phyloP scores from a whole-genome alignment of 2,888 invertebrate genomes.

The Hirtodrosophila confusa region DNA sequence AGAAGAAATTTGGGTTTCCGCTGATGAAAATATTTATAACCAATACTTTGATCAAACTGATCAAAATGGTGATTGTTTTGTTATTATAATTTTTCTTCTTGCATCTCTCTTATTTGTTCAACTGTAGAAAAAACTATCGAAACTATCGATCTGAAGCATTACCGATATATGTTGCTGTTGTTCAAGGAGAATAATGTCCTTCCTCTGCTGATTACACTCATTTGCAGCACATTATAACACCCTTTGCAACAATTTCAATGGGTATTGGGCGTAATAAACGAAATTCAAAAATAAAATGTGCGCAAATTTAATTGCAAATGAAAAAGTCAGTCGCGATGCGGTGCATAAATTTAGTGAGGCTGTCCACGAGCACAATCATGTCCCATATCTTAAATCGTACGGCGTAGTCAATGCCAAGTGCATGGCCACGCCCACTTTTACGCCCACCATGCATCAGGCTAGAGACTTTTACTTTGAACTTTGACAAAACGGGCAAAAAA shows the following conservation, averaged over 20 bases:
- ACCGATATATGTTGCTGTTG: too few species aligned
- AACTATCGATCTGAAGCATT: too few species aligned
- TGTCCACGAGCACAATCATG: slow-evolving; percentile 21
- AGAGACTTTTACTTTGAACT: slow-evolving; percentile 61
- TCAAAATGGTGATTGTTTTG: too few species aligned
- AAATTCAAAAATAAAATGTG: slow-evolving; percentile 19
- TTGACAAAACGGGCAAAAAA: slow-evolving; percentile 35
- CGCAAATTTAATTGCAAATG: slow-evolving; percentile 57
- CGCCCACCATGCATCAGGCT: slow-evolving; percentile 12
- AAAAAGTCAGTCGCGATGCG: slow-evolving; percentile 43
- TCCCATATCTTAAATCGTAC: slow-evolving; percentile 45
- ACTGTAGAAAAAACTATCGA: too few species aligned
- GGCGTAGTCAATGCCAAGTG: slow-evolving; percentile 49
- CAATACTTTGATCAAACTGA: too few species aligned
- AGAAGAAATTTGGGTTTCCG: too few species aligned
- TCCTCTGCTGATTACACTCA: too few species aligned
- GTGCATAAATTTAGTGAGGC: slow-evolving; percentile 50
- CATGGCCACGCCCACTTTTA: slow-evolving; percentile 47
- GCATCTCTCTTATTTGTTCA: too few species aligned
- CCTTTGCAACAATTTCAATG: slow-evolving; percentile 1
- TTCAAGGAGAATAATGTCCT: too few species aligned
- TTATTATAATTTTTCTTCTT: too few species aligned
- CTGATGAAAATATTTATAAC: too few species aligned
- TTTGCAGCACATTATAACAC: too few species aligned
- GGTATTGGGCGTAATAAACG: slow-evolving; percentile 24